These are phyloP conservation scores for Drosophila sp. DNA, from an alignment of 1,140 invertebrate species.

Conservation along the genomic window DNA sequence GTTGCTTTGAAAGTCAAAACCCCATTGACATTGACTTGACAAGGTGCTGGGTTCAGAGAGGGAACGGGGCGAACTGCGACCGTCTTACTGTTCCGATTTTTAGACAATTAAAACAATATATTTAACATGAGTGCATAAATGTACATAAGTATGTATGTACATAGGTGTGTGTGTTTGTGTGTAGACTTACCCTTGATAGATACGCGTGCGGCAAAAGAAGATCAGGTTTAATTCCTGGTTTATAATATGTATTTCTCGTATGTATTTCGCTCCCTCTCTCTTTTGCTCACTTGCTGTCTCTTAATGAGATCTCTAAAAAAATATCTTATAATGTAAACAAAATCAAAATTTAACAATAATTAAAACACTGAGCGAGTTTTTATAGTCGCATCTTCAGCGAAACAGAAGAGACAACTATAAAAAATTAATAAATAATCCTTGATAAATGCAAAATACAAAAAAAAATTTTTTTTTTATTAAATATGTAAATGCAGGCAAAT, in stretches of 20 bases:
- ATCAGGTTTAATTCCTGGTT: conserved; percentile 46
- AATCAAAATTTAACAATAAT: conserved; percentile 17
- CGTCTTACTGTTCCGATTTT: conserved; percentile 8
- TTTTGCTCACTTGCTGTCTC: neutral
- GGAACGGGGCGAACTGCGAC: neutral
- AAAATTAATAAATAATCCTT: conserved; percentile 18
- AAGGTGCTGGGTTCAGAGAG: neutral
- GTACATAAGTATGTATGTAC: too few species aligned
- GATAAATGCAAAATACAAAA: conserved; percentile 29
- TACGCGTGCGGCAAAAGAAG: conserved; percentile 39
- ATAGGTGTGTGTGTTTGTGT: neutral
- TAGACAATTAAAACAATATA: conserved; percentile 7
- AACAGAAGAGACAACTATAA: conserved; percentile 12
- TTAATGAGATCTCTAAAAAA: conserved; percentile 19
- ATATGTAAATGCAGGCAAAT: conserved; percentile 8
- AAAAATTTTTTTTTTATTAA: too few species aligned
- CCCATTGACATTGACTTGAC: conserved; percentile 47
- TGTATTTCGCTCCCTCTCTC: conserved; percentile 4
- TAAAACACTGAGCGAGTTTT: conserved; percentile 29
- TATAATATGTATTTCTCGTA: conserved; percentile 3
- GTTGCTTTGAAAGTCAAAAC: conserved; percentile 45
- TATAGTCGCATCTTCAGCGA: conserved; percentile 8
- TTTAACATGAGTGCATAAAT: too few species aligned
- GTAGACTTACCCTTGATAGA: conserved; percentile 44
- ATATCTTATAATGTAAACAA: conserved; percentile 21